Evolutionary conservation across 2,797 vertebrate species (phyloP).

Genomic region (Clarias fuscus): DNA sequence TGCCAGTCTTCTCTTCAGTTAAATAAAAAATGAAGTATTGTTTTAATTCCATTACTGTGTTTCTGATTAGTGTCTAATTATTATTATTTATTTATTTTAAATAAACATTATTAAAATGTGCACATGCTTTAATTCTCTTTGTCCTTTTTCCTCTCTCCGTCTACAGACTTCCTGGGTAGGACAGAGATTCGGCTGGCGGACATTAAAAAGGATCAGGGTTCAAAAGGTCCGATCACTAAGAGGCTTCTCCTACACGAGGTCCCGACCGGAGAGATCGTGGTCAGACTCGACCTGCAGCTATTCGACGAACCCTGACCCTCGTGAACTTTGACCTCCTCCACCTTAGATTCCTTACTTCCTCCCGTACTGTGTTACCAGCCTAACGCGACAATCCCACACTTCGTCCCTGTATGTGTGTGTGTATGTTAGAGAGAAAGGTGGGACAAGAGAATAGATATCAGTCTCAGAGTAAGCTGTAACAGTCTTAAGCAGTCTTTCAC

Average conservation of each 20-base stretch:
- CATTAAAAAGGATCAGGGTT: slow-evolving; percentile 98
- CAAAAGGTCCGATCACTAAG: slow-evolving; percentile 96
- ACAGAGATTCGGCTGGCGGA: slow-evolving; percentile 98
- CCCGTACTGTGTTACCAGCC: slow-evolving; percentile 54
- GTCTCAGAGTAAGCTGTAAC: slow-evolving; percentile 48
- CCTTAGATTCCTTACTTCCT: slow-evolving; percentile 31
- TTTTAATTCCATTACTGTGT: neutral
- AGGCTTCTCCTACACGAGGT: slow-evolving; percentile 96
- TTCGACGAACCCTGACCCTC: slow-evolving; percentile 88
- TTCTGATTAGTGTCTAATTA: neutral
- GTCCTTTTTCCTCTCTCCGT: slow-evolving; percentile 38
- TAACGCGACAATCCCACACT: slow-evolving; percentile 71
- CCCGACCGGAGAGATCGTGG: slow-evolving; percentile 98
- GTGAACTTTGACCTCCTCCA: slow-evolving; percentile 23
- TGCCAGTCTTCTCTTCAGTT: neutral
- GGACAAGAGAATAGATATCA: slow-evolving; percentile 32
- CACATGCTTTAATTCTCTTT: neutral
- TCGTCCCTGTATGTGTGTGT: slow-evolving; percentile 34
- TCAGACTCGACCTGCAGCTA: slow-evolving; percentile 93
- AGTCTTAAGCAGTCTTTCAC: slow-evolving; percentile 37
- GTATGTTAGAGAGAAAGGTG: slow-evolving; percentile 20
- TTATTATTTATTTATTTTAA: neutral
- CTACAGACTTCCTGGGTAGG: slow-evolving; percentile 92
- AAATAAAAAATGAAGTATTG: neutral
- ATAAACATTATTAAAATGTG: neutral